A percentile compares a stretch with the other conserved stretches of the same genome.
These are phyloP conservation scores for Halictus quadricinctus DNA, from an alignment of 2,888 invertebrate species.

Conservation along the genomic window DNA sequence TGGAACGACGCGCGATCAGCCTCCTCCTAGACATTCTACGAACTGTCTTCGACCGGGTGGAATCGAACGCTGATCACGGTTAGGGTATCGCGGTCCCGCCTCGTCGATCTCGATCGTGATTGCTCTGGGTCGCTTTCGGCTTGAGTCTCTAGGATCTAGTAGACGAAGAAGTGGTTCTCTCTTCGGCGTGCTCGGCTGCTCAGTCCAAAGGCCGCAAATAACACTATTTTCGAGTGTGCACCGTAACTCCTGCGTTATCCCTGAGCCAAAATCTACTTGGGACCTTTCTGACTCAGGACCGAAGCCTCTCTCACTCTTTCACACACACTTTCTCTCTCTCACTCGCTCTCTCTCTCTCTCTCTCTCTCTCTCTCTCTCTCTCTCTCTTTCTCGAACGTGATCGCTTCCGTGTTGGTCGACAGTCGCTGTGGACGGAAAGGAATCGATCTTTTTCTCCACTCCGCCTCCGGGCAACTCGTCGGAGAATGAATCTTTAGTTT, in stretches of 20 bases:
- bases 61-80: constrained; percentile 47
- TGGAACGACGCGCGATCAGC: constrained; percentile 54
- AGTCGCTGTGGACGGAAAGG: constrained; percentile 38
- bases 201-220: constrained; percentile 56
- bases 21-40: constrained; percentile 7
- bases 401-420: constrained; percentile 18
- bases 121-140: background rate
- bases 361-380: background rate
- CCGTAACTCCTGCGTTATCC: constrained; percentile 46
- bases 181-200: constrained; percentile 38
- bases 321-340: background rate
- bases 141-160: background rate
- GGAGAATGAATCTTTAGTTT: constrained; percentile 1
- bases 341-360: background rate
- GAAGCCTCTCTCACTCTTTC: constrained; percentile 15
- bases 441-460: constrained; percentile 29
- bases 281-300: constrained; percentile 54
- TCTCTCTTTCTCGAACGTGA: constrained; percentile 1
- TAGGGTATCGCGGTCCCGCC: constrained; percentile 23
- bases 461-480: constrained; percentile 8
- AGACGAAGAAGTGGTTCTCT: background rate
- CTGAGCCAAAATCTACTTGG: constrained; percentile 62
- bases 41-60: background rate
- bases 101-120: background rate
- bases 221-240: constrained; percentile 39